A percentile compares a stretch with the other conserved stretches of the same genome.
These are phyloP conservation scores for Rhincodon typus DNA, from an alignment of 2,797 vertebrate genomes.

Conservation along the genomic window DNA sequence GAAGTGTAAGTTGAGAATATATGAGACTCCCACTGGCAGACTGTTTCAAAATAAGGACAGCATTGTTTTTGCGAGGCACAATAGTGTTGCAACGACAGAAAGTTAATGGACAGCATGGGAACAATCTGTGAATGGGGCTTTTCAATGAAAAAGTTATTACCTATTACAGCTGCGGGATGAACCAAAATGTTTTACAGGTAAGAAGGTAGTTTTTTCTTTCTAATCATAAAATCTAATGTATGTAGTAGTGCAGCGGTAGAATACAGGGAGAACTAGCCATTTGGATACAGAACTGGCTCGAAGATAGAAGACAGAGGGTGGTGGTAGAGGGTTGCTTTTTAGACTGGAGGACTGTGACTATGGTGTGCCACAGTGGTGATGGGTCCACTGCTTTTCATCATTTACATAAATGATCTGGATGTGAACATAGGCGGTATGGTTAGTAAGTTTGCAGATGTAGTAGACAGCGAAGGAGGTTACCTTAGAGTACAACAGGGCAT, in stretches of 20 bases:
- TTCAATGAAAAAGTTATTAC: background rate
- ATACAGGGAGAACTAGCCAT: too few species aligned
- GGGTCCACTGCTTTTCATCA: too few species aligned
- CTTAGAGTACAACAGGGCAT: too few species aligned
- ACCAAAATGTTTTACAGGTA: background rate
- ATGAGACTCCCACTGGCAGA: background rate
- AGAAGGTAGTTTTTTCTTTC: background rate
- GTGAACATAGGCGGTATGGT: too few species aligned
- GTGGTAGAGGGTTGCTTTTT: too few species aligned
- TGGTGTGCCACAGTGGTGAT: too few species aligned
- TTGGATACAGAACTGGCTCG: too few species aligned
- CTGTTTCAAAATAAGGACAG: background rate
- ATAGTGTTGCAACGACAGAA: background rate
- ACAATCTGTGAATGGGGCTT: background rate
- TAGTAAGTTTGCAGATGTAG: too few species aligned
- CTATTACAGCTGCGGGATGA: background rate
- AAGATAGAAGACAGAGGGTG: too few species aligned
- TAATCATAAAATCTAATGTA: background rate
- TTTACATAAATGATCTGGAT: too few species aligned
- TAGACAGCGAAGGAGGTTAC: too few species aligned
- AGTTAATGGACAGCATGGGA: background rate
- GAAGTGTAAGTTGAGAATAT: background rate
- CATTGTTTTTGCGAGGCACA: background rate
- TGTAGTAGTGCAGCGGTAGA: background rate
- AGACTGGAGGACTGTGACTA: too few species aligned